Evolutionary conservation across 2,888 invertebrate genomes (phyloP), one percentile per base, ranked within the genome.

Genomic region (Drosophila kambysellisi): DNA sequence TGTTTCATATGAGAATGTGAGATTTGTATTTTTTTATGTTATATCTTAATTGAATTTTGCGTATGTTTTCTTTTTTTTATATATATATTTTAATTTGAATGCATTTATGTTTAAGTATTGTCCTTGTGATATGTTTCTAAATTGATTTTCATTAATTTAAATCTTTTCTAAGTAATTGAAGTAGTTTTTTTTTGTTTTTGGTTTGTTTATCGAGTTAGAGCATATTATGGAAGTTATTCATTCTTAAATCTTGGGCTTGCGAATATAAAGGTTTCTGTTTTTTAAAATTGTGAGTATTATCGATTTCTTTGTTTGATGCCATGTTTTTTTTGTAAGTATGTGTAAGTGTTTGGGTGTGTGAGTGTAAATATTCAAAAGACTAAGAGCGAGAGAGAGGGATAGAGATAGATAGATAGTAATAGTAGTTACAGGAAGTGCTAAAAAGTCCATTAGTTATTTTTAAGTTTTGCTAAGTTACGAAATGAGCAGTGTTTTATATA

Each of bases 101-200:
- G 84, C 80, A 83, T 86, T 88, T 84, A 91, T 88, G 83, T 90
- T 92, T 92, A 91, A 92, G 92, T 92, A 92, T 92, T 92, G 92
- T 92, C 92, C 89, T 92, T 92, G 91, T 92, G 92, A 92, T 92
- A 92, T 92, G 92, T 92, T 92, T 92, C 90, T 91, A 90, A 90
- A 90, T 89, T 80, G 90, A 91, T 87, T 89, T 81, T 81, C 82
- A 81, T 83, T 78, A 82, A 76, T 77, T 85, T 82, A 87, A 82
- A 86, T 89, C 79, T 82, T 83, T 78, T 91, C 90, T 87, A 88
- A 89, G 82, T 91, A 91, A 89, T 89, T 91, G 91, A 91, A 89
- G 81, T 87, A 88, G 82, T 82, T 88, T 83, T 87, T 12, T 46
- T 46, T 46, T 20, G 20, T 20, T 46, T 46, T 46, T 46, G 11